Base-by-base conservation (phyloP, 2,113 vertebrate genomes). In the Heteronetta atricapilla region DNA sequence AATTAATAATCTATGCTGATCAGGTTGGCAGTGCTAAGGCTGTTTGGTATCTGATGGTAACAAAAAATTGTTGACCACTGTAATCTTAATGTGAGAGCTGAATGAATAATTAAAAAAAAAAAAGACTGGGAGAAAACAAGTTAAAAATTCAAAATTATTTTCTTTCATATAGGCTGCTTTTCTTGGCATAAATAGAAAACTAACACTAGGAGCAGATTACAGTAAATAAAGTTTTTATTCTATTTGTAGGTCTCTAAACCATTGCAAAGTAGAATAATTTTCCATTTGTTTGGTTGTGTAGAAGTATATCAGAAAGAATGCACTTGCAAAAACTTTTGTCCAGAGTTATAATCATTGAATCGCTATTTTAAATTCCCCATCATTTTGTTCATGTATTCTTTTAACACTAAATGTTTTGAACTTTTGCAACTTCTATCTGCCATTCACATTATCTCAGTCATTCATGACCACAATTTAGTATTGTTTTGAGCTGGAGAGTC, bases 1-100 rank as follows among this genome's bases (percentile, higher is more conserved):
- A 98, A 98, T 97, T 98, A 98, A 98, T 98, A 97, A 95, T 97
- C 97, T 98, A 94, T 95, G 88, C 74, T 92, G 96, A 97, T 97
- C 70, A 80, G 93, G 81, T 93, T 90, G 75, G 56, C 73, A 86
- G 93, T 64, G 44, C 60, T 82, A 83, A 95, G 83, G 83, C 88
- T 10, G 2, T 78, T 86, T 62, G 87, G 38, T 82, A 91, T 96
- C 94, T 94, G 89, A 93, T 96, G 56, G 82, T 48, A 82, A 85
- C 90, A 60, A 96, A 96, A 97, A 96, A 95, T 62, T 92, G 42
- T 90, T 86, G 40, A 48, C 10, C 21, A 62, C 7, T 31, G 18
- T 55, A 17, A 73, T 66, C 23, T 79, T 56, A 85, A 68, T 53
- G 21, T 58, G 33, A 69, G 44, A 76, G 7, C 6, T 74, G 40